Percentiles rank a stretch among this genome's conserved stretches.
These are phyloP conservation scores for Cerceris ruficornis DNA, from an alignment of 2,888 invertebrate species.

Conservation along the genomic window DNA sequence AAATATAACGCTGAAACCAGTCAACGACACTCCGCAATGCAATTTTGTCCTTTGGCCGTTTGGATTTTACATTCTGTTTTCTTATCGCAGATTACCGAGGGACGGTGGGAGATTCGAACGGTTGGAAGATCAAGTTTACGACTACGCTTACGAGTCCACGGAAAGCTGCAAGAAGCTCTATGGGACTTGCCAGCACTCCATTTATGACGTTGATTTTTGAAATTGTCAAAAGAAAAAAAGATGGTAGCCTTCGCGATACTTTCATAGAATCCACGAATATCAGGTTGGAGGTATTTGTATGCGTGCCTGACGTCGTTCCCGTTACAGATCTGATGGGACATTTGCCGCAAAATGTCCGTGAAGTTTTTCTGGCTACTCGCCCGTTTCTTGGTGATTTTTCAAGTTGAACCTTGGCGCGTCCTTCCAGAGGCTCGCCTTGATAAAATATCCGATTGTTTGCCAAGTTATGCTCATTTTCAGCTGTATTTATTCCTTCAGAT, in stretches of 20 bases:
- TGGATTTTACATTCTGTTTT: background rate
- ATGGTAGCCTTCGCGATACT: background rate
- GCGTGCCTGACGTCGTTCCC: constrained; percentile 37
- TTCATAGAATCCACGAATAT: constrained; percentile 12
- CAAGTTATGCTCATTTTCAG: constrained; percentile 21
- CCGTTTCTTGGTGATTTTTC: constrained; percentile 57
- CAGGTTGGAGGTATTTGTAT: constrained; percentile 37
- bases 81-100: constrained; percentile 69
- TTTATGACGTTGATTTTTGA: constrained; percentile 74
- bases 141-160: constrained; percentile 79
- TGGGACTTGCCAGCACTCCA: constrained; percentile 81
- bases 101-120: constrained; percentile 75
- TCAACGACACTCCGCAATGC: too few relatives aligned
- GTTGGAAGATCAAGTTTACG: constrained; percentile 78
- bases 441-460: constrained; percentile 30
- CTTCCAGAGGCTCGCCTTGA: constrained; percentile 15
- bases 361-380: constrained; percentile 66
- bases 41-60: too few relatives aligned
- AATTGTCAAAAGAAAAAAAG: constrained; percentile 2
- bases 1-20: too few relatives aligned
- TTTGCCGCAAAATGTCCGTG: constrained; percentile 33
- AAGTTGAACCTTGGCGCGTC: constrained; percentile 9
- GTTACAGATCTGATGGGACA: constrained; percentile 52
- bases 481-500: background rate
- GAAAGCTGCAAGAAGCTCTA: constrained; percentile 82